Conservation (phyloP, 2,113 vertebrate genomes). For the Pollachius pollachius region DNA sequence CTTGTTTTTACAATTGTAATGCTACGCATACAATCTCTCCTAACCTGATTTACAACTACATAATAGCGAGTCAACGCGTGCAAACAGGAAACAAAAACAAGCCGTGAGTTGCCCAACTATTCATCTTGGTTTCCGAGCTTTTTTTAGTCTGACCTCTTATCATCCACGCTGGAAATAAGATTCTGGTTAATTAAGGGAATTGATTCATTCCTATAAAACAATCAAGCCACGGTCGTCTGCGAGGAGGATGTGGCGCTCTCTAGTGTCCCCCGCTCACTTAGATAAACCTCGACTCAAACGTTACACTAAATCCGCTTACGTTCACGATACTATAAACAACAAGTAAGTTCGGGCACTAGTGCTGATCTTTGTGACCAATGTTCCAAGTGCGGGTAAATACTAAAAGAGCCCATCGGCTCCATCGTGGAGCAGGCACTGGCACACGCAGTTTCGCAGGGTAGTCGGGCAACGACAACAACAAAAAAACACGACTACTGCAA, state of each 20-base stretch:
- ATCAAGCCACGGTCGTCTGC: slow-evolving; percentile 19
- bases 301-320: slow-evolving; percentile 37
- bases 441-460: slow-evolving; percentile 22
- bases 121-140: neutral
- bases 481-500: slow-evolving; percentile 31
- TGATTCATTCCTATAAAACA: slow-evolving; percentile 5
- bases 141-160: neutral
- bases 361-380: neutral
- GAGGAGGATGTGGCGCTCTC: slow-evolving; percentile 71
- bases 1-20: neutral
- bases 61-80: slow-evolving; percentile 26
- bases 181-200: neutral
- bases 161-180: neutral
- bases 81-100: slow-evolving; percentile 42
- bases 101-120: neutral
- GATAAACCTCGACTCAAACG: slow-evolving; percentile 54
- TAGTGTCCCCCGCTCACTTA: slow-evolving; percentile 67
- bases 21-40: slow-evolving; percentile 41
- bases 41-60: slow-evolving; percentile 61
- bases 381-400: no score
- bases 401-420: slow-evolving; percentile 17
- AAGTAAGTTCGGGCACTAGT: slow-evolving; percentile 11
- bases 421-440: slow-evolving; percentile 22
- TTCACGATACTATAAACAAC: slow-evolving; percentile 32
- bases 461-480: slow-evolving; percentile 17